These are phyloP conservation scores for Tachysurus vachellii DNA, from an alignment of 2,113 vertebrate genomes.

Conservation along the genomic window DNA sequence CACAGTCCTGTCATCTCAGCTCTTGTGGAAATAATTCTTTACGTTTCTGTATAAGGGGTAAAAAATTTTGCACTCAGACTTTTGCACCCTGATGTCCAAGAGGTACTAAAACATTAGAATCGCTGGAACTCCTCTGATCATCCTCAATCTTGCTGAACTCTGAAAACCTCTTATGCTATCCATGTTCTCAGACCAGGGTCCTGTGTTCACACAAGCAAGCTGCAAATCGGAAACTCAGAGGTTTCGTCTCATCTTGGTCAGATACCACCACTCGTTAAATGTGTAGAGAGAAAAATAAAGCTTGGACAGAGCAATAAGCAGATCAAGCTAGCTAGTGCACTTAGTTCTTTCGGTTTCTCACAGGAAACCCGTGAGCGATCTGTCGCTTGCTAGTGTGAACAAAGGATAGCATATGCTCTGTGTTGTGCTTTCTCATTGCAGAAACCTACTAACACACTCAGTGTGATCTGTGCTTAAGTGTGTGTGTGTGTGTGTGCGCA, in stretches of 20 bases:
- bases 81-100: not conserved
- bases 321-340: not conserved
- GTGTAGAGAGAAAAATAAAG: not conserved
- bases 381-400: not conserved
- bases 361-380: not conserved
- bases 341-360: not conserved
- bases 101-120: not conserved
- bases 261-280: not conserved
- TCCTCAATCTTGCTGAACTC: not conserved
- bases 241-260: not conserved
- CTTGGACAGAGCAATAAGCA: not conserved
- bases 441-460: not conserved
- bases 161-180: not conserved
- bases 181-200: not conserved
- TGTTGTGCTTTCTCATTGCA: conserved; percentile 2
- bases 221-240: not conserved
- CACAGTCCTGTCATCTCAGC: not conserved
- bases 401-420: not conserved
- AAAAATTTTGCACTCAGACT: conserved; percentile 6
- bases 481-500: not conserved
- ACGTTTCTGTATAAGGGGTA: not conserved
- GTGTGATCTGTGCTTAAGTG: not conserved
- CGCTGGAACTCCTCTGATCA: not conserved
- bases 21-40: not conserved
- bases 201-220: not conserved